phyloP scores from a whole-genome alignment of 2,888 invertebrate species.

The Crematogaster levior region DNA sequence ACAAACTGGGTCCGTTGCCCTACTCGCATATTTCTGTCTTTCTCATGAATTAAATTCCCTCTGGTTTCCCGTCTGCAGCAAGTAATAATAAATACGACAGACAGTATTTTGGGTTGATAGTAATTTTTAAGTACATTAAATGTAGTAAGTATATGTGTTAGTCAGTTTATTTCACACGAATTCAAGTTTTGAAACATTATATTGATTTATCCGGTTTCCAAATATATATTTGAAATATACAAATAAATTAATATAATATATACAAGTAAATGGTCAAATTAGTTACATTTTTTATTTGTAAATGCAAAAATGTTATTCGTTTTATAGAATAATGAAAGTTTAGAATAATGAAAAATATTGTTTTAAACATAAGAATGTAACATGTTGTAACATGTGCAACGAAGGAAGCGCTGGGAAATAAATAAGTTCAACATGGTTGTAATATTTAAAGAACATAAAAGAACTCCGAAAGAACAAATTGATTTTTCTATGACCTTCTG shows the following conservation, averaged over 20 bases:
- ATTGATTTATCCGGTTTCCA: neutral
- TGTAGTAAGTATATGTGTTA: neutral
- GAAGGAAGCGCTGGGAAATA: neutral
- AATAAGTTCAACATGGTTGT: neutral
- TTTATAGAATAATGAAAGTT: slow-evolving; percentile 14
- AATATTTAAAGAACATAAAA: slow-evolving; percentile 20
- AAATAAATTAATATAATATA: neutral
- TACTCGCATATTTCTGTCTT: slow-evolving; percentile 1
- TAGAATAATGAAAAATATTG: neutral
- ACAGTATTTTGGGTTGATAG: slow-evolving; percentile 28
- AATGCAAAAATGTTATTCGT: neutral
- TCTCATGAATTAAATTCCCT: slow-evolving; percentile 17
- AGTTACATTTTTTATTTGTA: neutral
- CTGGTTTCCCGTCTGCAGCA: neutral
- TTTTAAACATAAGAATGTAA: neutral
- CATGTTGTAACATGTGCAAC: neutral
- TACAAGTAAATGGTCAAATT: slow-evolving; percentile 9
- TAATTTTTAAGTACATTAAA: slow-evolving; percentile 19
- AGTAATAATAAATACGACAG: neutral
- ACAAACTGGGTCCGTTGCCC: slow-evolving; percentile 17
- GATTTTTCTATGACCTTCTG: neutral
- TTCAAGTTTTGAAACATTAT: neutral
- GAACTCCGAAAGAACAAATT: neutral
- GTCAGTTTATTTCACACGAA: slow-evolving; percentile 5
- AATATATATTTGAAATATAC: too few relatives aligned